Base-by-base conservation (phyloP, 2,888 invertebrate genomes). In the Aphidius colemani region DNA sequence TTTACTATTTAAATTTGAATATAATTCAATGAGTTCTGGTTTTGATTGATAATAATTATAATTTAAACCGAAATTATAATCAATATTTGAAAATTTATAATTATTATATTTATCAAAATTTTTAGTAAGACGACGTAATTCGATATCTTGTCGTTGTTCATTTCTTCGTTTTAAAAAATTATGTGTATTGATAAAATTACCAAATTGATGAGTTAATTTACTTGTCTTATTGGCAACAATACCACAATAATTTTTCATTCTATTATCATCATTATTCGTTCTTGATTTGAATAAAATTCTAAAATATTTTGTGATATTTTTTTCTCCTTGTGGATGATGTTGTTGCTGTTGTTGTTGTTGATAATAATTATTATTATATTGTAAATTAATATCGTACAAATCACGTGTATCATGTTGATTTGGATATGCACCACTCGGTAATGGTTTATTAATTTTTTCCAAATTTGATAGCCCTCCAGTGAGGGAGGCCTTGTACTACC, bases 401-500 rank as follows among this genome's bases (percentile, higher is more conserved):
- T 76, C 73, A n/a, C 75, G 74, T 7, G 76, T 75, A 64, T 80
- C 76, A 68, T 77, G 76, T 66, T 76, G 71, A 64, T 76, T 77
- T 55, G 79, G 78, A 64, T 78, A 79, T 9, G 78, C 80, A 48
- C 77, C 78, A 7, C 75, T 69, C 10, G 79, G 77, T 55, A 79
- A 69, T 49, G 77, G 76, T 67, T 81, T 82, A 69, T 75, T 77
- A 10, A 79, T 72, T 69, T 79, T 82, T 65, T 79, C 80, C 49
- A 80, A 71, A 68, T 80, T 80, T 61, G 78, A 76, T 63, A 81
- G 70, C 72, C 82, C 82, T 71, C 82, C 82, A 61, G 79, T 80
- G 75, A 81, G 75, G 73, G 81, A 80, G 76, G 82, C 82, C 81
- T 80, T 82, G 81, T 82, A 82, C 81, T 82, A 82, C 82, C 82